Evolutionary conservation across 2,113 vertebrate genomes (phyloP), one percentile per base, ranked within the genome.

Genomic region (Vombatus ursinus): DNA sequence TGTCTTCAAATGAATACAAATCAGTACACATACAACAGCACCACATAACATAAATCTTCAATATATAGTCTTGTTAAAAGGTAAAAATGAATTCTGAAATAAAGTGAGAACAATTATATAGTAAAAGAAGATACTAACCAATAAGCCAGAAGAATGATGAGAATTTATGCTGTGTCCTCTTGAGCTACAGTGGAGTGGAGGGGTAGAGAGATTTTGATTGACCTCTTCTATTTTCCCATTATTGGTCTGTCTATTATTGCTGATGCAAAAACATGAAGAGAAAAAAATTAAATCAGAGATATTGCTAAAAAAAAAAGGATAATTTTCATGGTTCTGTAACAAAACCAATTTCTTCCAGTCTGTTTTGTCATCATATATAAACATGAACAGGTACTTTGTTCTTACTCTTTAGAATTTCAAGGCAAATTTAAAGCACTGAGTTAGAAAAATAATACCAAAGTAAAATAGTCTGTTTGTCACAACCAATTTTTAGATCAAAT

Each of bases 131-230:
- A 8, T 95, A 98, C 99, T 97, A 12, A 99, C 99, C 98, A 28
- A 9, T 0, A 48, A 94, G 93, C 95, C 98, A 3, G 98, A 97
- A 0, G 98, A 98, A 77, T 93, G 97, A 24, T 92, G 97, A 0
- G 94, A 98, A 92, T 53, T 92, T 0, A 68, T 10, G 91, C 97
- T 97, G 31, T 97, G 98, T 2, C 52, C 96, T 47, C 95, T 94
- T 50, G 98, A 98, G 84, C 98, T 98, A 96, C 98, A 97, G 0
- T 47, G 98, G 57, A 98, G 96, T 2, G 98, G 98, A 9, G 98
- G 98, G 0, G 98, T 98, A 3, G 98, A 96, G 92, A 94, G 94
- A 52, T 95, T 96, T 3, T 9, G 90, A 22, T 31, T 96, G 50
- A 48, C 52, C 89, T 98, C 98, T 91, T 96, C 53, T 0, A 96